Evolutionary conservation across 2,113 vertebrate genomes (phyloP), one percentile per base, ranked within the genome.

Genomic region (Mus pahari): DNA sequence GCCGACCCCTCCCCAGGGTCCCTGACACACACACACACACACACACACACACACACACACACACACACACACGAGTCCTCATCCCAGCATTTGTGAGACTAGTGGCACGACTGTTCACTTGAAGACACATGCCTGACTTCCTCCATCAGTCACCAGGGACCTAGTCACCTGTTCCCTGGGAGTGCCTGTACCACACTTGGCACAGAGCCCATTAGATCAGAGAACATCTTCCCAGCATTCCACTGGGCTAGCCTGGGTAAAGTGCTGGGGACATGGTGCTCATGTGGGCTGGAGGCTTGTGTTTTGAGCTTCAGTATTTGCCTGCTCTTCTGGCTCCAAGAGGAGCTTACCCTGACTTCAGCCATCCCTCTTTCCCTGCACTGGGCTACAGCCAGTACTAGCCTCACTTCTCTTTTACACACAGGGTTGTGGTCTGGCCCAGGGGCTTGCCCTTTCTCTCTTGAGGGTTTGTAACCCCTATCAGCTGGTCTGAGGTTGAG

Each of bases 211-310:
- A 5, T 55, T 68, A 53, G 28, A 71, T 84, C 75, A 45, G 22
- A 87, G 83, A 81, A 62, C 22, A 42, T 75, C 77, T 74, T 68
- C 55, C 22, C 33, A 62, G 42, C 64, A 31, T 36, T 70, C 64
- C 71, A 91, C 36, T 33, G 39, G 36, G 42, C 62, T 73, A 53
- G 81, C 36, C 62, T 58, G 10, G 7, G 39, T 33, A 75, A 26
- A 3, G 16, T 60, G 36, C 79, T 55, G 42, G 2, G 42, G 28
- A 75, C 48, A 81, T 19, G 58, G 20, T 77, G 16, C 7, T 74
- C n/a, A 53, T 33, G 45, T 50, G 78, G 83, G 89, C 5, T 60
- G n/a, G 78, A 89, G 39, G 36, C 45, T 91, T 90, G 89, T 53
- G 66, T 58, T 90, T 73, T 45, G 9, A 31, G 64, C 22, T 87